phyloP scores from a whole-genome alignment of 2,888 invertebrate genomes.

The Synanthedon myopaeformis region DNA sequence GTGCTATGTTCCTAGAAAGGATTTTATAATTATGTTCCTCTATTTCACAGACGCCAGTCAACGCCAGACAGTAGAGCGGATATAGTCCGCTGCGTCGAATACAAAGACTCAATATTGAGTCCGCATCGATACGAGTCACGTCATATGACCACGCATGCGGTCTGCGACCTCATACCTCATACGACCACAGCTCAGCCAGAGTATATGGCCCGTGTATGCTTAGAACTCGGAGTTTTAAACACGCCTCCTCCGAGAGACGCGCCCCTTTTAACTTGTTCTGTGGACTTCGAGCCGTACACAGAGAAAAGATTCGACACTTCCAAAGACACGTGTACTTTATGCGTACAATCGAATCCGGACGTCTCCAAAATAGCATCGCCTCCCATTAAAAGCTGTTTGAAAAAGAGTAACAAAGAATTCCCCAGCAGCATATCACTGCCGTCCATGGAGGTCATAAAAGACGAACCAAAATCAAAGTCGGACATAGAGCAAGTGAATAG shows the following conservation, averaged over 20 bases:
- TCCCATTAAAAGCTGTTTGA: conserved; percentile 59
- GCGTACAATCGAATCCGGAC: conserved; percentile 48
- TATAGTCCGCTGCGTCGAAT: conserved; percentile 61
- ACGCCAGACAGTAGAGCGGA: conserved; percentile 54
- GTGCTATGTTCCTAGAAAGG: no score
- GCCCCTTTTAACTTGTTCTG: conserved; percentile 39
- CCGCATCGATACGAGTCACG: conserved; percentile 29
- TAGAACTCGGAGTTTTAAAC: conserved; percentile 61
- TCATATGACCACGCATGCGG: conserved; percentile 20
- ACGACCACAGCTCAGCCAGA: conserved; percentile 19
- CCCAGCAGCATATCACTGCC: conserved; percentile 46
- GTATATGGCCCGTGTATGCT: conserved; percentile 63
- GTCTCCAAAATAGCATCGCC: conserved; percentile 46
- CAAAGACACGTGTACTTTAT: conserved; percentile 49
- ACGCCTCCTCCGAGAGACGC: conserved; percentile 25
- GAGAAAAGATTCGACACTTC: conserved; percentile 37
- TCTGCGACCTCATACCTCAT: conserved; percentile 9
- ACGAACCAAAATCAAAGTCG: conserved; percentile 32
- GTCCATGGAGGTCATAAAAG: conserved; percentile 37
- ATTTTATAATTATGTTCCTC: no score
- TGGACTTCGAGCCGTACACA: conserved; percentile 43
- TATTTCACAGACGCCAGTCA: conserved; percentile 31
- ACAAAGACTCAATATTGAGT: conserved; percentile 36
- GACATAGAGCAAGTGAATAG: conserved; percentile 49
- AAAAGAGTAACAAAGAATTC: conserved; percentile 38